Conservation (phyloP, 2,888 invertebrate genomes). For the Catocala fraxini region DNA sequence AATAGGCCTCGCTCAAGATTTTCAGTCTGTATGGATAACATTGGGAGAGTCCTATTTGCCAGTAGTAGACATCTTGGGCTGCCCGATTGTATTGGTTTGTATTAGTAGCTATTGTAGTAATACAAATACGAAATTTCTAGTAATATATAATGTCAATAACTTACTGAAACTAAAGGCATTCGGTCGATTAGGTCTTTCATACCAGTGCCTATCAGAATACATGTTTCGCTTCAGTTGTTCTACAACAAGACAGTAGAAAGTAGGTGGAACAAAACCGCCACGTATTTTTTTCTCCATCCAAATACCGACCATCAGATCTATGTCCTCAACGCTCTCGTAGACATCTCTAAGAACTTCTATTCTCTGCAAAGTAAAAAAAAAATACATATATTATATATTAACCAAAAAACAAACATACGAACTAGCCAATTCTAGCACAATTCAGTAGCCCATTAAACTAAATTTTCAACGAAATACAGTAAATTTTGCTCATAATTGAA, state of each 20-base stretch:
- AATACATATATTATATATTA: too few species aligned
- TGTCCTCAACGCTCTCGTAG: conserved; percentile 90
- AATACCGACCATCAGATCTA: conserved; percentile 96
- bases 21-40: too few species aligned
- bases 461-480: too few species aligned
- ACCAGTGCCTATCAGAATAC: conserved; percentile 95
- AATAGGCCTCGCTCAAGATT: too few species aligned
- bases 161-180: conserved; percentile 64
- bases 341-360: conserved; percentile 59
- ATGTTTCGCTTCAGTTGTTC: conserved; percentile 94
- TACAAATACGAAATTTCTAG: too few species aligned
- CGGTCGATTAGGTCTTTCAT: conserved; percentile 62
- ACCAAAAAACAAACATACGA: too few species aligned
- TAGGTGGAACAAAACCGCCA: conserved; percentile 94
- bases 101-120: too few species aligned
- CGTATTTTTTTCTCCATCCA: conserved; percentile 93
- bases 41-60: too few species aligned
- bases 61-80: not conserved
- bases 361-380: conserved; percentile 54
- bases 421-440: too few species aligned
- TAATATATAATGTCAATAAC: conserved; percentile 10
- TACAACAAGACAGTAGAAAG: conserved; percentile 95
- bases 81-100: too few species aligned
- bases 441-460: too few species aligned
- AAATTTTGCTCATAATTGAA: too few species aligned